Conservation (phyloP, 1,140 invertebrate species). For the Heliconius nattereri region DNA sequence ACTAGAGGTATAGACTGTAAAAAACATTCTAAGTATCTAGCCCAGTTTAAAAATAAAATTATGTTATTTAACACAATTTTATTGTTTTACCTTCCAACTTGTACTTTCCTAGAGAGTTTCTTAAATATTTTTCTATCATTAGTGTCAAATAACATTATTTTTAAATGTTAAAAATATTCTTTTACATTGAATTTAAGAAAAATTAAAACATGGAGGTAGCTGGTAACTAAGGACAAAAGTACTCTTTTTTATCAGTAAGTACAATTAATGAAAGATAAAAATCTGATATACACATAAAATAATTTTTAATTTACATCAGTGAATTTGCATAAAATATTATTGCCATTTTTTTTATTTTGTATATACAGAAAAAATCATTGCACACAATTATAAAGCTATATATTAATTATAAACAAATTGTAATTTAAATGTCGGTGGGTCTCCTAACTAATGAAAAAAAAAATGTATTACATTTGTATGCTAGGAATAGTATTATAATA, state of each 20-base stretch:
- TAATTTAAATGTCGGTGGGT: slow-evolving; percentile 5
- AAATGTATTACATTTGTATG: background rate
- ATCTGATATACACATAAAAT: background rate
- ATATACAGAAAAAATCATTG: slow-evolving; percentile 29
- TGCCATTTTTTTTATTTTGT: slow-evolving; percentile 21
- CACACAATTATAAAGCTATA: slow-evolving; percentile 35
- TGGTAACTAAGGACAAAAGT: slow-evolving; percentile 10
- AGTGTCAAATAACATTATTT: too few relatives aligned
- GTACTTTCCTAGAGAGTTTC: too few relatives aligned
- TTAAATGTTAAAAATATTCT: too few relatives aligned
- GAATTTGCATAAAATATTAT: slow-evolving; percentile 24
- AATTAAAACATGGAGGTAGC: slow-evolving; percentile 5
- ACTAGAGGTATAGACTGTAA: background rate
- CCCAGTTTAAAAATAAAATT: slow-evolving; percentile 3
- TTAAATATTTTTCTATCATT: too few relatives aligned
- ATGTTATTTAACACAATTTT: background rate
- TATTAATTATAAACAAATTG: background rate
- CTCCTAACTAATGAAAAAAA: background rate
- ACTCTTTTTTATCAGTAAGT: slow-evolving; percentile 22
- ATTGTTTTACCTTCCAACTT: background rate
- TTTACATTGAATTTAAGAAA: background rate
- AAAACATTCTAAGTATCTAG: slow-evolving; percentile 7
- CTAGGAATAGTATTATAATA: background rate
- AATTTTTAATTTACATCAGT: background rate
- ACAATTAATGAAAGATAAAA: slow-evolving; percentile 16